A percentile compares a stretch with the other conserved stretches of the same genome.
Evolutionary conservation across 2,888 invertebrate species (phyloP).

Genomic region (Orchesella flavescens): DNA sequence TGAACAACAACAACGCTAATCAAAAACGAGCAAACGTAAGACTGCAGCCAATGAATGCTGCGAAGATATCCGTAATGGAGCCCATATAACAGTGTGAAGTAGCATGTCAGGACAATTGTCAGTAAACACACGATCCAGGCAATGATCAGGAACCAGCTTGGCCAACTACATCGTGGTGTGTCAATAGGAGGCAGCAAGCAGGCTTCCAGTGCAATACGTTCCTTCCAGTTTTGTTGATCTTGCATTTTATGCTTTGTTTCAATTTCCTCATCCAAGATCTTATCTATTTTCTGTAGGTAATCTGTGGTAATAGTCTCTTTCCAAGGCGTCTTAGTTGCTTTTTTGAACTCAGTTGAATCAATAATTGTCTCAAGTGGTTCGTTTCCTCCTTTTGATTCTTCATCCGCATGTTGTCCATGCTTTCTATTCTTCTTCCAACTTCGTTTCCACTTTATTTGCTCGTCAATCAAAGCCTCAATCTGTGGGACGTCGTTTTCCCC

Average conservation of each 20-base stretch:
- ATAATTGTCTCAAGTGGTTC: neutral
- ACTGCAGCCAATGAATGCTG: constrained; percentile 62
- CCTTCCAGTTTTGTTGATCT: constrained; percentile 31
- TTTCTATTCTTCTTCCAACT: neutral
- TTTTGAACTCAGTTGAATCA: neutral
- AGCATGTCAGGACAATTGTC: constrained; percentile 26
- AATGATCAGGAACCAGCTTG: constrained; percentile 61
- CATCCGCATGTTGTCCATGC: neutral
- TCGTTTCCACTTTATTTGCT: constrained; percentile 12
- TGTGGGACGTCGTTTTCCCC: constrained; percentile 46
- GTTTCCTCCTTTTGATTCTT: neutral
- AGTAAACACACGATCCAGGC: constrained; percentile 58
- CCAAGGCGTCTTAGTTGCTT: constrained; percentile 18
- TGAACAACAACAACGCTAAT: constrained; percentile 55
- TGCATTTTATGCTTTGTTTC: constrained; percentile 22
- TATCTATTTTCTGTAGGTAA: constrained; percentile 24
- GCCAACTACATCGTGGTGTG: neutral
- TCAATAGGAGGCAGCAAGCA: neutral
- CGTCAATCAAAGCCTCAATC: constrained; percentile 59
- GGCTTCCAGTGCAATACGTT: constrained; percentile 22
- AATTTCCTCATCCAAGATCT: constrained; percentile 16
- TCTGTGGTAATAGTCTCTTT: constrained; percentile 28
- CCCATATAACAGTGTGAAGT: constrained; percentile 57
- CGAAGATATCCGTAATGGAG: constrained; percentile 54
- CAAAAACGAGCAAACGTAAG: constrained; percentile 50